These are phyloP conservation scores for Leucophenga varia DNA, from an alignment of 1,140 invertebrate species.

Conservation along the genomic window DNA sequence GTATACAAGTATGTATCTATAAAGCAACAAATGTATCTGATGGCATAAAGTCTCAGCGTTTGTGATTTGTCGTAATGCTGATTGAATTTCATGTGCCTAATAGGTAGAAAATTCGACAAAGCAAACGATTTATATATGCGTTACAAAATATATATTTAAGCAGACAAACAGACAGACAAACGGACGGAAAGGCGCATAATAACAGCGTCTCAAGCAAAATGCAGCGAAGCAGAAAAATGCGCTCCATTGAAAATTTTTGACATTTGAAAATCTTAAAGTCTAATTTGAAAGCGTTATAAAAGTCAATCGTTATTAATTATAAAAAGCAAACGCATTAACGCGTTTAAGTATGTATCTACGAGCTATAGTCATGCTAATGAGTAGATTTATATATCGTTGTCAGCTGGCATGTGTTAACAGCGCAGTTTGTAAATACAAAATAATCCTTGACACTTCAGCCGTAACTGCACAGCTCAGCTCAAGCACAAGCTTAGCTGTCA, in stretches of 20 bases:
- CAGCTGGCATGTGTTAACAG: slow-evolving; percentile 5
- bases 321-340: too few relatives aligned
- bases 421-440: slow-evolving; percentile 35
- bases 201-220: slow-evolving; percentile 28
- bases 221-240: slow-evolving; percentile 39
- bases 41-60: too few relatives aligned
- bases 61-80: slow-evolving; percentile 16
- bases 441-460: slow-evolving; percentile 43
- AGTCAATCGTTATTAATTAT: too few relatives aligned
- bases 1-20: slow-evolving; percentile 18
- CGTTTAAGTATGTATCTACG: too few relatives aligned
- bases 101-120: slow-evolving; percentile 51
- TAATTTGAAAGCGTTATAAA: too few relatives aligned
- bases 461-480: slow-evolving; percentile 7
- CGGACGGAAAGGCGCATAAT: slow-evolving; percentile 8
- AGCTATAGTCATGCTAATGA: too few relatives aligned
- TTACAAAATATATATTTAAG: too few relatives aligned
- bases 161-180: slow-evolving; percentile 6
- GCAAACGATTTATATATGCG: slow-evolving; percentile 18
- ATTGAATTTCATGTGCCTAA: slow-evolving; percentile 52
- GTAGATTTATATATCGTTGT: too few relatives aligned
- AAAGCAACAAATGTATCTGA: slow-evolving; percentile 13
- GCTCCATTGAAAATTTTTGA: too few relatives aligned
- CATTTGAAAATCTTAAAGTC: too few relatives aligned
- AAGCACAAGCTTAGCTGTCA: neutral